A percentile compares a stretch with the other conserved stretches of the same genome.
phyloP scores from a whole-genome alignment of 2,888 invertebrate species.

The Idaea biselata region DNA sequence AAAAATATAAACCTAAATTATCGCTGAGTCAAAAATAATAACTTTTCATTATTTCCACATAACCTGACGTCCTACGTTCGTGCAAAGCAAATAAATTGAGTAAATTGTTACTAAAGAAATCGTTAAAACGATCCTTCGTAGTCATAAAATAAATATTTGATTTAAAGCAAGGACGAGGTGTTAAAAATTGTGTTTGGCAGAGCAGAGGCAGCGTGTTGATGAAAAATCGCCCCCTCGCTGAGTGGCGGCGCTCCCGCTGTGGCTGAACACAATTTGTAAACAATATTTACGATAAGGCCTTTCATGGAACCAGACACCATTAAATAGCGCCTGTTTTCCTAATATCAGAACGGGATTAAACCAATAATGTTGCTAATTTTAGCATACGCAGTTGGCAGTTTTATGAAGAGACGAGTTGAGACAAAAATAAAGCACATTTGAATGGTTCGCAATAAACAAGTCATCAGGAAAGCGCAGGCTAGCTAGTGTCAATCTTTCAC shows the following conservation, averaged over 20 bases:
- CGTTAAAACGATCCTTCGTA: conserved; percentile 49
- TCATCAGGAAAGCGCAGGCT: conserved; percentile 47
- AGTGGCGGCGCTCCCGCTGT: conserved; percentile 66
- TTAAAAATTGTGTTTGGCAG: conserved; percentile 78
- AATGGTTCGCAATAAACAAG: conserved; percentile 64
- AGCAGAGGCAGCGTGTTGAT: conserved; percentile 64
- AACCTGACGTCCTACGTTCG: neutral
- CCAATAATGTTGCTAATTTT: conserved; percentile 55
- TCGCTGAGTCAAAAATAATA: neutral
- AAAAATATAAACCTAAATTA: no score
- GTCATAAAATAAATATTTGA: conserved; percentile 71
- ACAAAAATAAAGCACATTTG: conserved; percentile 47
- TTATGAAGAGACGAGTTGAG: conserved; percentile 43
- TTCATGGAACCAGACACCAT: conserved; percentile 61
- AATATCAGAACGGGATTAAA: conserved; percentile 50
- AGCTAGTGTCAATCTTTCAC: conserved; percentile 66
- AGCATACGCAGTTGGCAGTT: conserved; percentile 42
- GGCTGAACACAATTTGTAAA: conserved; percentile 70
- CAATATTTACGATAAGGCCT: conserved; percentile 76
- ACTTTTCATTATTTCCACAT: neutral
- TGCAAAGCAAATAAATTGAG: conserved; percentile 17
- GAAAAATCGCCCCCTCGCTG: conserved; percentile 79
- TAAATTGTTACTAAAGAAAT: conserved; percentile 23
- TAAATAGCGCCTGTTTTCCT: conserved; percentile 54
- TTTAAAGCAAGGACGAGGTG: conserved; percentile 71